Evolutionary conservation across 2,113 vertebrate species (phyloP).

Genomic region (Hirundichthys speculiger): DNA sequence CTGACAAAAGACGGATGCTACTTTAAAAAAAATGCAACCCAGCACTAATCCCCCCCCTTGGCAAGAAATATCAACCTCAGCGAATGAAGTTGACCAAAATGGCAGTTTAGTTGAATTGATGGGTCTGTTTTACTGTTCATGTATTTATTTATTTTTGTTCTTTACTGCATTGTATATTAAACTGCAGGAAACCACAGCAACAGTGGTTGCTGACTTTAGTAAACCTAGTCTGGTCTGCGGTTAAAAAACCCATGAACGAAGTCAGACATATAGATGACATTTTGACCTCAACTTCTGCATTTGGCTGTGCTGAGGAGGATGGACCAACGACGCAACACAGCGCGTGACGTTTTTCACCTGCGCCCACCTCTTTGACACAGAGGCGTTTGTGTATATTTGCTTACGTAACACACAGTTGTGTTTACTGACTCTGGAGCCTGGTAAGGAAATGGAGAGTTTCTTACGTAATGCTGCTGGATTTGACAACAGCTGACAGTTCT

Average conservation of each 20-base stretch:
- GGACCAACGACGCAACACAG: neutral
- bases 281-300: neutral
- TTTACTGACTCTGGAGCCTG: conserved; percentile 14
- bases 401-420: conserved; percentile 33
- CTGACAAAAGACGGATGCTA: too few species aligned
- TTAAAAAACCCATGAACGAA: neutral
- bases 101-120: too few species aligned
- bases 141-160: neutral
- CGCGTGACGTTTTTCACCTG: neutral
- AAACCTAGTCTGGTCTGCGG: neutral
- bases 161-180: neutral
- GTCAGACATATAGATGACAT: neutral
- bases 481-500: conserved; percentile 58
- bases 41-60: too few species aligned
- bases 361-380: neutral
- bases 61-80: too few species aligned
- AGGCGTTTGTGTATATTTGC: conserved; percentile 14
- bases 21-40: too few species aligned
- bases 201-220: neutral
- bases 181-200: neutral
- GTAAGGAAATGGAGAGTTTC: conserved; percentile 19
- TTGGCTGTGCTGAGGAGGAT: conserved; percentile 3
- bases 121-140: neutral
- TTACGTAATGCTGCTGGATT: conserved; percentile 62
- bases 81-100: too few species aligned